A percentile compares a stretch with the other conserved stretches of the same genome.
These are phyloP conservation scores for Pseudorectes ferrugineus DNA, from an alignment of 2,113 vertebrate genomes.

Conservation along the genomic window DNA sequence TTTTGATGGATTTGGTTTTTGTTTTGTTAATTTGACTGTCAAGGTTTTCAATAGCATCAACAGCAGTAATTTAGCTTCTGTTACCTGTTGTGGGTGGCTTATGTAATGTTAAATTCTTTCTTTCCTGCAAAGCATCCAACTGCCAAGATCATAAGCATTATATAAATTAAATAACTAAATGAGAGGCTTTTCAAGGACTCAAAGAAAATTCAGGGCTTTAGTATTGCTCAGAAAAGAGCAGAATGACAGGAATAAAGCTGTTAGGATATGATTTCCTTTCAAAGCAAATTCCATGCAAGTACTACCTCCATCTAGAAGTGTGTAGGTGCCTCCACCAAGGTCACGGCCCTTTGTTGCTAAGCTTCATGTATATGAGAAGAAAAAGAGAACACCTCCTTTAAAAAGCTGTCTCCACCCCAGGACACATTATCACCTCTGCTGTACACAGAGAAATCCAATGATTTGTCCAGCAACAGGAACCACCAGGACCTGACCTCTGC, in stretches of 20 bases:
- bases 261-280: neutral
- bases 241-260: neutral
- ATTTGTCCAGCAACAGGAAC: neutral
- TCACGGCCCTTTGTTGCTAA: neutral
- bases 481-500: neutral
- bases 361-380: neutral
- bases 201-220: neutral
- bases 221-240: neutral
- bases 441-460: neutral
- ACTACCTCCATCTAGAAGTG: neutral
- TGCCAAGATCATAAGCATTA: slow-evolving; percentile 22
- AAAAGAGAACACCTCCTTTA: neutral
- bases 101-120: slow-evolving; percentile 9
- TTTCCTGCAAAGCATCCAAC: neutral
- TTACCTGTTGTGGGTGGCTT: slow-evolving; percentile 59
- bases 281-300: neutral
- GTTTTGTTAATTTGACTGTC: slow-evolving; percentile 32
- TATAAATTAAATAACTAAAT: slow-evolving; percentile 25
- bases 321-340: neutral
- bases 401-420: neutral
- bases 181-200: slow-evolving; percentile 8
- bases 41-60: slow-evolving; percentile 15
- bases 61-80: slow-evolving; percentile 27
- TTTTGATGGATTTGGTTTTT: slow-evolving; percentile 1
- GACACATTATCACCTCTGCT: neutral